Conservation (phyloP, 1,140 invertebrate genomes). For the Hylaeus anthracinus region DNA sequence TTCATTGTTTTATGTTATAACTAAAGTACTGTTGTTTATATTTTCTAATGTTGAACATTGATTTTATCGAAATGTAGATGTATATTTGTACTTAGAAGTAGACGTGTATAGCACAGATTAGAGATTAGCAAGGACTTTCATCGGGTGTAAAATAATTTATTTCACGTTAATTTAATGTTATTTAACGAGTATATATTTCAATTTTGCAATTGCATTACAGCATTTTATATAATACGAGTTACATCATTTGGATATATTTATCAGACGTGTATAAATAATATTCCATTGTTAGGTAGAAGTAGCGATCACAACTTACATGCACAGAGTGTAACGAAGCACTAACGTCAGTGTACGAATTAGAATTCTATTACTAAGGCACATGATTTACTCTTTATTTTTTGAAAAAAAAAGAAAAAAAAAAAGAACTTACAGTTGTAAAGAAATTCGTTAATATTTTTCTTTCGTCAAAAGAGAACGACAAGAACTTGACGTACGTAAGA, state of each 20-base stretch:
- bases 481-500: not conserved
- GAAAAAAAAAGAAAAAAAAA: too few relatives aligned
- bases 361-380: not conserved
- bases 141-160: slow-evolving; percentile 7
- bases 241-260: slow-evolving; percentile 39
- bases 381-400: slow-evolving; percentile 6
- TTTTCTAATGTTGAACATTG: not conserved
- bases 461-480: not conserved
- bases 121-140: slow-evolving; percentile 4
- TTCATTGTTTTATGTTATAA: not conserved
- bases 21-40: not conserved
- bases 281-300: slow-evolving; percentile 53
- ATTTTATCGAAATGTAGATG: slow-evolving; percentile 3
- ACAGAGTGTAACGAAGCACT: slow-evolving; percentile 26
- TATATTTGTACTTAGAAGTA: slow-evolving; percentile 30
- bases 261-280: slow-evolving; percentile 35
- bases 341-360: slow-evolving; percentile 21
- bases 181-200: not conserved
- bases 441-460: not conserved
- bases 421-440: not conserved
- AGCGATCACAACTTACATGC: slow-evolving; percentile 42
- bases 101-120: slow-evolving; percentile 4
- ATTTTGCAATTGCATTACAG: not conserved
- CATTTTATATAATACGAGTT: slow-evolving; percentile 45
- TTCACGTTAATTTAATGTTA: slow-evolving; percentile 31